Evolutionary conservation across 2,113 vertebrate species (phyloP), one percentile per base, ranked within the genome.

Genomic region (Notarius quadriscutis): DNA sequence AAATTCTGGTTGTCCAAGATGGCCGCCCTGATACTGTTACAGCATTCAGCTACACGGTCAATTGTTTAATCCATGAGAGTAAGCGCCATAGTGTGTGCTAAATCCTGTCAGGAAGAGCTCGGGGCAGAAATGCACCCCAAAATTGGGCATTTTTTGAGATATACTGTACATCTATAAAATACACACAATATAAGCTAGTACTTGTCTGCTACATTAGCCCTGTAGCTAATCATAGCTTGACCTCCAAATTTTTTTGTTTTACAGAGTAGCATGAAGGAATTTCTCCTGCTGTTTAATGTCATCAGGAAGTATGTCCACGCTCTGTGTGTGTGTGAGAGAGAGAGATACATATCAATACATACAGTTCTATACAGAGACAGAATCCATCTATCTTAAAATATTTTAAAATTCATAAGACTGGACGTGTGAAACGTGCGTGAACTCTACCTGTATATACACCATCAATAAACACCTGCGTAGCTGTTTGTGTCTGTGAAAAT

Each of bases 321-420:
- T 83, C 14, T 50, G 67, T 30, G 60, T 50, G 18, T 58, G 80
- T 74, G 17, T 7, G 69, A 17, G 69, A 41, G 69, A 7, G 69
- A 41, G 14, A 18, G 17, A 69, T 9, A 34, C 11, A 50, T 41
- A 48, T 9, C 25, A 30, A 41, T 15, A 41, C 30, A 41, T 25
- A 25, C 7, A 34, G 48, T 77, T 53, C 53, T 53, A 27, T n/a
- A 78, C 25, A 83, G 25, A 62, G 62, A 86, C 48, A 72, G 58
- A 86, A 41, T 83, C n/a, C 72, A 72, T 63, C 53, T 80, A 81
- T 81, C 62, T 80, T 87, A 87, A 88, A n/a, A n/a, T 77, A 77
- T 77, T 51, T 48, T 17, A 30, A 34, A 34, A 15, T 71, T 34
- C 67, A 71, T 30, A 15, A 34, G n/a, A 27, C 62, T 63, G 62